These are phyloP conservation scores for Odontamblyopus rebecca DNA, from an alignment of 2,797 vertebrate species.

Conservation along the genomic window DNA sequence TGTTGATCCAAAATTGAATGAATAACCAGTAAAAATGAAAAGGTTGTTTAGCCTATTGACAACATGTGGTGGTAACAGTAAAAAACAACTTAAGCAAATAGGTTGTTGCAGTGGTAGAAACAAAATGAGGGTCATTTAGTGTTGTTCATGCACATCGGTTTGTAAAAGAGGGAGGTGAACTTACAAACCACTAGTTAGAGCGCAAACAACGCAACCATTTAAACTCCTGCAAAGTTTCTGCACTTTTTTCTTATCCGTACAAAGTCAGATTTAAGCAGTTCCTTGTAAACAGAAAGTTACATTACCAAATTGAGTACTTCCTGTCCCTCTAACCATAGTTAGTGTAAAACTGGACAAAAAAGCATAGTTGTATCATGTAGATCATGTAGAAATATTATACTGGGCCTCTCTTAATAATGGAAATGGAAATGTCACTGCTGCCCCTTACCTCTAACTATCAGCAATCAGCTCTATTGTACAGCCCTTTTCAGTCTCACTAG, in stretches of 20 bases:
- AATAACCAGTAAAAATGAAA: not conserved
- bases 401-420: conserved; percentile 8
- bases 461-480: conserved; percentile 41
- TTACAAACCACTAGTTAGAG: no score
- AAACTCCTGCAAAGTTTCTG: no score
- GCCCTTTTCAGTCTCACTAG: conserved; percentile 31
- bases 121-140: no score
- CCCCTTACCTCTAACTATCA: conserved; percentile 31
- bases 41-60: not conserved
- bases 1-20: not conserved
- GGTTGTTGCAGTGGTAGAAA: not conserved
- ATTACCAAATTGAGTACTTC: not conserved
- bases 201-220: no score
- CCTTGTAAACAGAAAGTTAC: not conserved
- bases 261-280: no score
- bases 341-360: conserved; percentile 19
- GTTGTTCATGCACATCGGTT: no score
- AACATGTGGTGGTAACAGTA: not conserved
- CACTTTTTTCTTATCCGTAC: no score
- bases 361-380: conserved; percentile 25
- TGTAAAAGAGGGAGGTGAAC: no score
- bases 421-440: conserved; percentile 30
- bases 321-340: not conserved
- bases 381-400: conserved; percentile 30
- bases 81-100: not conserved